phyloP scores from a whole-genome alignment of 2,113 vertebrate genomes.

The Rhynchopsitta pachyrhyncha region DNA sequence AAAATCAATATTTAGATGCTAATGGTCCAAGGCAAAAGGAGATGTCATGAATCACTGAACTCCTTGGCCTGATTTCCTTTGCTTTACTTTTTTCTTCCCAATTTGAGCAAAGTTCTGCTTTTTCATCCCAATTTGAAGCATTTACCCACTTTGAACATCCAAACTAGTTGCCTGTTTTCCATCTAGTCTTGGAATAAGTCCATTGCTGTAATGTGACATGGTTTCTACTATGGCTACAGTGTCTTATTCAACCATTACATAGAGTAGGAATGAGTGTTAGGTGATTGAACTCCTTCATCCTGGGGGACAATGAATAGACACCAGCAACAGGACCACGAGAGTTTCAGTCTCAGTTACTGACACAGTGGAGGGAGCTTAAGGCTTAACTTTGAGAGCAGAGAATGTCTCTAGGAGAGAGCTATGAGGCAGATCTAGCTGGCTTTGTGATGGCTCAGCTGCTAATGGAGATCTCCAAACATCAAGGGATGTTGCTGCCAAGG shows the following conservation, averaged over 20 bases:
- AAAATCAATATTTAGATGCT: not conserved
- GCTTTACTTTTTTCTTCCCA: no score
- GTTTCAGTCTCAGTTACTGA: not conserved
- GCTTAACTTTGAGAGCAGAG: not conserved
- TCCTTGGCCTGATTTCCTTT: not conserved
- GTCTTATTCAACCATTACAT: rapidly evolving
- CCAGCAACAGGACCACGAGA: rapidly evolving
- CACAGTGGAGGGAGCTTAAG: not conserved
- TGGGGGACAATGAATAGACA: not conserved
- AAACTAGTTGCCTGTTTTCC: not conserved
- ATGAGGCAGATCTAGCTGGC: not conserved
- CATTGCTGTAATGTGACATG: not conserved
- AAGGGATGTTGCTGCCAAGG: not conserved
- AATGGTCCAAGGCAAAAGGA: not conserved
- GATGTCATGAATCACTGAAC: not conserved
- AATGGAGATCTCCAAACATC: not conserved
- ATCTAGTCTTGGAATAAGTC: not conserved
- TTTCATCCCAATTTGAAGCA: not conserved
- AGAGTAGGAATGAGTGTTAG: not conserved
- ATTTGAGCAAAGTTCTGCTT: not conserved
- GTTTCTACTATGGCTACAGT: not conserved
- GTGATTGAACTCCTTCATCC: not conserved
- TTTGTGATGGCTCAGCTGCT: not conserved
- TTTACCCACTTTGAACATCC: not conserved
- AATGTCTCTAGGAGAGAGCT: not conserved